Base-by-base conservation (phyloP, 2,888 invertebrate genomes). In the Ptychoptera albimana region DNA sequence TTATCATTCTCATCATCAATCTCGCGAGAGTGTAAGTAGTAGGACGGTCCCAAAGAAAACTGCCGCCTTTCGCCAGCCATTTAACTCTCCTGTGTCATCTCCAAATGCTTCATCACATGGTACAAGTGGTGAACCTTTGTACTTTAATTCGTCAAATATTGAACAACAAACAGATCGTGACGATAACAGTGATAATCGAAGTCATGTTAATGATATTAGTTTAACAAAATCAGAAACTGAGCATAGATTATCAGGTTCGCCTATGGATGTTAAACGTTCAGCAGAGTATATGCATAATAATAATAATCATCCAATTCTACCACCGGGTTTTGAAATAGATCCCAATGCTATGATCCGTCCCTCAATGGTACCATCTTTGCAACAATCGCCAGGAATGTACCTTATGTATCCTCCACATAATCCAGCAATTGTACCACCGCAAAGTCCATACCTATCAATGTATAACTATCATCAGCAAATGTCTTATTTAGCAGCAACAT, bases 21-120 rank as follows among this genome's bases (percentile, higher is more conserved):
- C 57, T 30, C 57, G 57, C 41, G 51, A 53, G 42, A 55, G 55
- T 46, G 61, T 61, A 44, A 55, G 55, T 45, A 62, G 63, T 52
- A 57, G 64, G 52, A 63, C 64, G 52, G 63, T 64, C 55, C 64
- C 65, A 56, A 65, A 63, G 56, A 63, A 63, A 60, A 61, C 66
- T 61, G 63, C 61, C 50, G 62, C 65, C 47, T 60, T 66, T 35
- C 42, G 42, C 15, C 42, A 42, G 8, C 23, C 8, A 23, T 35
- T 34, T 15, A 34, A 34, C 2, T 30, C 23, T 23, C 23, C 23
- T 23, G 23, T 23, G 7, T 3, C 23, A 23, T 23, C 23, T 5
- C 34, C 35, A 16, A 35, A 16, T n/a, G 10, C 42, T 16, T 13
- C 32, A 15, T 32, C 40, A 40, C n/a, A 32, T 15, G 31, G 30